These are phyloP conservation scores for Heteromyza rotundicornis DNA, from an alignment of 2,888 invertebrate genomes.

Conservation along the genomic window DNA sequence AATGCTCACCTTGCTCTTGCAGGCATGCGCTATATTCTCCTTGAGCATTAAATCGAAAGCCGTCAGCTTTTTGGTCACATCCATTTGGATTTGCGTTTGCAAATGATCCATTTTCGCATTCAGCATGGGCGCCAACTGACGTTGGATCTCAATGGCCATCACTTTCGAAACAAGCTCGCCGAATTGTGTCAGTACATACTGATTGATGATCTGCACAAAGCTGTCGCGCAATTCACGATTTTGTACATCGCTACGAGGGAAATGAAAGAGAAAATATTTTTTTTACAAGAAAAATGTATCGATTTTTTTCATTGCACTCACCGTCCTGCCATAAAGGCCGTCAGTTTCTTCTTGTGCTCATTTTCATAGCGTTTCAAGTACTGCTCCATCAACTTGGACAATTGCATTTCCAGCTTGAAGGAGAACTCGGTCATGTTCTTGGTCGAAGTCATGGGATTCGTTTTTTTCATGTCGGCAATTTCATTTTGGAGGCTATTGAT, in stretches of 20 bases:
- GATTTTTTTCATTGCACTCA: slow-evolving; percentile 28
- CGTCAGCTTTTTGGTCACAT: slow-evolving; percentile 74
- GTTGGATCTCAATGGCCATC: slow-evolving; percentile 67
- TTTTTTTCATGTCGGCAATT: slow-evolving; percentile 50
- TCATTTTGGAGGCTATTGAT: slow-evolving; percentile 63
- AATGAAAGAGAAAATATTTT: slow-evolving; percentile 1
- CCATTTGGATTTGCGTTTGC: slow-evolving; percentile 75
- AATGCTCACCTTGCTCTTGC: slow-evolving; percentile 75
- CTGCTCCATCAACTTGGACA: slow-evolving; percentile 60
- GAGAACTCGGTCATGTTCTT: slow-evolving; percentile 54
- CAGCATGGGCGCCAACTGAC: slow-evolving; percentile 66
- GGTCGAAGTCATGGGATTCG: slow-evolving; percentile 34
- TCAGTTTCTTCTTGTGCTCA: slow-evolving; percentile 57
- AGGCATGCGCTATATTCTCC: slow-evolving; percentile 80
- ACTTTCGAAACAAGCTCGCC: slow-evolving; percentile 66
- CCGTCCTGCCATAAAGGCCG: slow-evolving; percentile 56
- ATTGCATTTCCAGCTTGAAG: slow-evolving; percentile 57
- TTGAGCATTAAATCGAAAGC: slow-evolving; percentile 77
- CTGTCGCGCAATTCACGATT: slow-evolving; percentile 65
- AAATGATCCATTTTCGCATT: slow-evolving; percentile 72
- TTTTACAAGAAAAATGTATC: neutral
- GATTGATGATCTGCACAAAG: slow-evolving; percentile 65
- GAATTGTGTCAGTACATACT: slow-evolving; percentile 64
- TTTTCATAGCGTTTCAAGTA: slow-evolving; percentile 60
- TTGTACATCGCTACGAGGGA: slow-evolving; percentile 62